A percentile compares a stretch with the other conserved stretches of the same genome.
Conservation (phyloP, 2,113 vertebrate genomes). For the Colossoma macropomum region DNA sequence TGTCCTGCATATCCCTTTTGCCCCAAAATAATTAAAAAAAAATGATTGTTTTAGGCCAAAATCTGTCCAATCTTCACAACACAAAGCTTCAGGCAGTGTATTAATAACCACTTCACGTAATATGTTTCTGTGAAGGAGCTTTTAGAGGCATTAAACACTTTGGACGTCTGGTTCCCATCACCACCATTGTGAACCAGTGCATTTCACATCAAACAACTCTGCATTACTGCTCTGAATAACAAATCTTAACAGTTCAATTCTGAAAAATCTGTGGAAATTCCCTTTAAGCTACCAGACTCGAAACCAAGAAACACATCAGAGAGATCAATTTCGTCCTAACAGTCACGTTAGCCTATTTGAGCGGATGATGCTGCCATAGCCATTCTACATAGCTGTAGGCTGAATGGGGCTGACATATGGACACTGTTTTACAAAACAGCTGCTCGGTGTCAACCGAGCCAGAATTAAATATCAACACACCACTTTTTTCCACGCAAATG, state of each 20-base stretch:
- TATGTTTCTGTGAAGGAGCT: too few relatives aligned
- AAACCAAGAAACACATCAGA: neutral
- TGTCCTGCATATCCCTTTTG: too few relatives aligned
- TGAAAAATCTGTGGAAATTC: neutral
- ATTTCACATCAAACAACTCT: too few relatives aligned
- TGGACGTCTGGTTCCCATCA: too few relatives aligned
- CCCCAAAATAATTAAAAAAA: too few relatives aligned
- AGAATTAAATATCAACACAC: conserved; percentile 53
- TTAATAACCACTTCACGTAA: too few relatives aligned
- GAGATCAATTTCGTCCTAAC: conserved; percentile 28
- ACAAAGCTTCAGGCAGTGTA: too few relatives aligned
- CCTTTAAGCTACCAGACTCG: neutral
- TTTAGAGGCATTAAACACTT: too few relatives aligned
- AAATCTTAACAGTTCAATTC: neutral
- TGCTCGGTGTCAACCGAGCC: conserved; percentile 46
- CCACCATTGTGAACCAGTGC: too few relatives aligned
- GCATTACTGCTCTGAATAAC: too few relatives aligned
- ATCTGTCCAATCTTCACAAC: too few relatives aligned
- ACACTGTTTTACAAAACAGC: conserved; percentile 50
- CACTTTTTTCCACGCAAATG: conserved; percentile 31
- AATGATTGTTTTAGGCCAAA: too few relatives aligned
- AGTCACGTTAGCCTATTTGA: conserved; percentile 8
- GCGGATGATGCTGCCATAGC: conserved; percentile 4
- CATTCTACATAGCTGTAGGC: conserved; percentile 42
- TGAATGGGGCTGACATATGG: conserved; percentile 37